Percentiles rank a stretch among this genome's conserved stretches.
Conservation (phyloP, 2,888 invertebrate genomes). For the Drosophila histrio region DNA sequence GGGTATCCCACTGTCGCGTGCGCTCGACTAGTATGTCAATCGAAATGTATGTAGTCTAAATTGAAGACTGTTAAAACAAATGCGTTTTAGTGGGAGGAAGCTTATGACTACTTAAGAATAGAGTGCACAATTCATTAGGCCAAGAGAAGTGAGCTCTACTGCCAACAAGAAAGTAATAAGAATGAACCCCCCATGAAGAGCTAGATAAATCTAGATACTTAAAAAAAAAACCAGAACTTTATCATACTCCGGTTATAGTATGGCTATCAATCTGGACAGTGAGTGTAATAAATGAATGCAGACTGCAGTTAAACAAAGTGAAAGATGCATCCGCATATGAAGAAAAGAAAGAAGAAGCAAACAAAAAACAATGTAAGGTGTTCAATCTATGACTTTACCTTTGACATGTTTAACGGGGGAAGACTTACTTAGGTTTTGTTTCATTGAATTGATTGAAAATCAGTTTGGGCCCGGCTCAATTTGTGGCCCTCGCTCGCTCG, state of each 20-base stretch:
- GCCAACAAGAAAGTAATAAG: neutral
- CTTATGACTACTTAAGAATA: neutral
- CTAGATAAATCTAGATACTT: neutral
- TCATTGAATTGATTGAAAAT: constrained; percentile 52
- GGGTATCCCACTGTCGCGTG: no score
- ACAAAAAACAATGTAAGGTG: neutral
- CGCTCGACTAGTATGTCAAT: no score
- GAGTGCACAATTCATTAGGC: neutral
- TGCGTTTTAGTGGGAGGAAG: constrained; percentile 18
- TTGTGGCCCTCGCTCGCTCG: constrained; percentile 15
- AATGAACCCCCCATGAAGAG: neutral
- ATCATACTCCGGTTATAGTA: neutral
- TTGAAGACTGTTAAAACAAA: neutral
- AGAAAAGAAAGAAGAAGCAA: neutral
- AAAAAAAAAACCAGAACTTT: neutral
- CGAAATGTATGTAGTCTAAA: neutral
- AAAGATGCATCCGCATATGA: neutral
- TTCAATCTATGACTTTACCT: constrained; percentile 13
- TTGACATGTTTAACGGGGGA: constrained; percentile 40
- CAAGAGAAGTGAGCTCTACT: neutral
- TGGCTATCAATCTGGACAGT: neutral
- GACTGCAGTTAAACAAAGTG: neutral
- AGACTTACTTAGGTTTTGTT: constrained; percentile 8
- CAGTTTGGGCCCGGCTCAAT: constrained; percentile 27
- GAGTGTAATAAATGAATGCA: neutral